A percentile compares a stretch with the other conserved stretches of the same genome.
Conservation (phyloP, 2,797 vertebrate genomes). For the Euthynnus affinis region DNA sequence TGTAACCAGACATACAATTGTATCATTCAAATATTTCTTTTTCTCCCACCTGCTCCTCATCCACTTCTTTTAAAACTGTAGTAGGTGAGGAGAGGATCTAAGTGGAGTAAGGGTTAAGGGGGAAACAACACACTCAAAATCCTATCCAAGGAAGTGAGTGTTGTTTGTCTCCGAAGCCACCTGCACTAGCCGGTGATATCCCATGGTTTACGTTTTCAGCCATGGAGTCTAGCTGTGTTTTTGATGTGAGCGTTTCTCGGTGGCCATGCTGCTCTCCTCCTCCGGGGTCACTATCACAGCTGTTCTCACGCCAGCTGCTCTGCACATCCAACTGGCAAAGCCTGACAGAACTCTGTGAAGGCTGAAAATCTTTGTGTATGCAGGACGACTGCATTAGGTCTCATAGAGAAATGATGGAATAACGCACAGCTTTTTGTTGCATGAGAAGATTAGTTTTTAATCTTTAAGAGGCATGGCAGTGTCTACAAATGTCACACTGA, state of each 20-base stretch:
- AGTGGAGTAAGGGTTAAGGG: slow-evolving; percentile 55
- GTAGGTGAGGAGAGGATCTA: slow-evolving; percentile 27
- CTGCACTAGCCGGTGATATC: slow-evolving; percentile 64
- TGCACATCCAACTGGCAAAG: slow-evolving; percentile 42
- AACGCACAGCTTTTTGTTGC: background rate
- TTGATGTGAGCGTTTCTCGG: slow-evolving; percentile 61
- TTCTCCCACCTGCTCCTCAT: background rate
- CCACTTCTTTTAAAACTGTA: background rate
- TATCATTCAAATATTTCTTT: background rate
- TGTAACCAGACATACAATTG: background rate
- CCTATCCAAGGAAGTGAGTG: slow-evolving; percentile 37
- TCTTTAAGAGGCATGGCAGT: slow-evolving; percentile 1
- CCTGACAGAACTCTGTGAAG: slow-evolving; percentile 17
- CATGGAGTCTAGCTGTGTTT: slow-evolving; percentile 69
- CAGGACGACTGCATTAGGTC: slow-evolving; percentile 9
- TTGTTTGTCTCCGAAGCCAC: slow-evolving; percentile 73
- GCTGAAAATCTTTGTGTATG: slow-evolving; percentile 16
- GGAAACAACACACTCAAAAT: slow-evolving; percentile 28
- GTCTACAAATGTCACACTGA: slow-evolving; percentile 4
- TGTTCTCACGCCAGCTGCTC: slow-evolving; percentile 74
- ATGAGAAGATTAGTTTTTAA: background rate
- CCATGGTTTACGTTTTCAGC: slow-evolving; percentile 71
- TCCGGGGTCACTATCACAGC: slow-evolving; percentile 72
- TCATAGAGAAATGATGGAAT: background rate
- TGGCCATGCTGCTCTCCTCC: slow-evolving; percentile 53